Conservation (phyloP, 2,888 invertebrate species). For the Lepas anatifera region DNA sequence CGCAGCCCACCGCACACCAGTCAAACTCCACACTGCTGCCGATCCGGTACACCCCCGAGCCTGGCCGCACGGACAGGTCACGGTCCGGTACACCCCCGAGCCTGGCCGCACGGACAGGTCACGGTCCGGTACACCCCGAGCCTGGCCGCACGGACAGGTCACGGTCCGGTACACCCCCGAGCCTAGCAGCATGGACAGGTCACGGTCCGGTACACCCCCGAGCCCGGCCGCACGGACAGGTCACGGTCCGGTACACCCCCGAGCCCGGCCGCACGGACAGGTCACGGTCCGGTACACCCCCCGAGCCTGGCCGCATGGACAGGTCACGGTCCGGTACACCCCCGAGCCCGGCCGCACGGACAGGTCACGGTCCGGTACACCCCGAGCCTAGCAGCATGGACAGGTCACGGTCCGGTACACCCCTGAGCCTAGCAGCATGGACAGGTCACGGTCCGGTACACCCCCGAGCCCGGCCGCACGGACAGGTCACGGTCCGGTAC, state of each 20-base stretch:
- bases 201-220: constrained; percentile 88
- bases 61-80: constrained; percentile 91
- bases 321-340: too few species aligned
- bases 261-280: too few species aligned
- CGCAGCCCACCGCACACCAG: constrained; percentile 96
- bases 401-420: too few species aligned
- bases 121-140: not conserved
- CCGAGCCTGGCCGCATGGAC: too few species aligned
- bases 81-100: constrained; percentile 71
- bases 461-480: constrained; percentile 61
- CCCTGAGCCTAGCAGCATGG: constrained; percentile 71
- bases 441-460: constrained; percentile 94
- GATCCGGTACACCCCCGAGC: constrained; percentile 65
- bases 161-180: too few species aligned
- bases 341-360: too few species aligned
- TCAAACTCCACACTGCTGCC: constrained; percentile 99
- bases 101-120: constrained; percentile 60
- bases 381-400: too few species aligned
- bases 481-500: constrained; percentile 22
- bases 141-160: not conserved
- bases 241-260: too few species aligned
- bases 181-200: too few species aligned
- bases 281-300: too few species aligned
- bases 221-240: too few species aligned
- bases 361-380: too few species aligned